These are phyloP conservation scores for Gephyroberyx darwinii DNA, from an alignment of 2,797 vertebrate genomes.

Conservation along the genomic window DNA sequence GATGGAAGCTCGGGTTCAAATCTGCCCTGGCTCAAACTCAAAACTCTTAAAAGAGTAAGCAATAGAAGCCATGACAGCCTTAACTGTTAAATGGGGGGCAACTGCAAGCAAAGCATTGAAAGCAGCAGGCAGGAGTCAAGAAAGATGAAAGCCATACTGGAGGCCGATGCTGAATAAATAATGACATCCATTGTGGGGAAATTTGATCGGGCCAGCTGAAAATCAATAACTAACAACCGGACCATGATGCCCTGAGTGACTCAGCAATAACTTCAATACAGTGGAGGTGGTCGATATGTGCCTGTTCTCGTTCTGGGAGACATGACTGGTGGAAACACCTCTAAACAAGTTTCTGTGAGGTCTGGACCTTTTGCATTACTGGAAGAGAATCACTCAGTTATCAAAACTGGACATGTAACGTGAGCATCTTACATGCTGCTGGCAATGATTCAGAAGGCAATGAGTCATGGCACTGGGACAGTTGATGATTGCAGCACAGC, in stretches of 20 bases:
- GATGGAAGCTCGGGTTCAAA: conserved; percentile 14
- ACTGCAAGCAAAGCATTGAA: conserved; percentile 50
- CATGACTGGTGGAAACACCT: conserved; percentile 52
- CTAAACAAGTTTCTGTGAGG: conserved; percentile 42
- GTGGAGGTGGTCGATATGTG: conserved; percentile 65
- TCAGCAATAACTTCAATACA: conserved; percentile 76
- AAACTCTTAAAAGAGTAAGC: conserved; percentile 21
- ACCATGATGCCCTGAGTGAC: conserved; percentile 73
- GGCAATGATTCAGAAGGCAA: conserved; percentile 41
- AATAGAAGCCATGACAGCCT: conserved; percentile 35
- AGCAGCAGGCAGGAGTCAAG: conserved; percentile 54
- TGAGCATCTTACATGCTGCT: conserved; percentile 40
- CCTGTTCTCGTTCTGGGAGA: conserved; percentile 59
- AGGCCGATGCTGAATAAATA: conserved; percentile 78
- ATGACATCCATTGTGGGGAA: conserved; percentile 76
- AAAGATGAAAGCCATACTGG: conserved; percentile 70
- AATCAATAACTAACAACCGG: conserved; percentile 80
- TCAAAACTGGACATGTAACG: conserved; percentile 38
- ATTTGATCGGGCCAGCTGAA: conserved; percentile 76
- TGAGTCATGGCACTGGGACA: conserved; percentile 30
- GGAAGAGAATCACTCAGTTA: conserved; percentile 42
- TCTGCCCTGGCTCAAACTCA: conserved; percentile 13
- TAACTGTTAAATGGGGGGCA: conserved; percentile 62
- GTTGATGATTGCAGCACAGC: conserved; percentile 40
- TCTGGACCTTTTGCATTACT: conserved; percentile 13